A percentile compares a stretch with the other conserved stretches of the same genome.
phyloP scores from a whole-genome alignment of 2,113 vertebrate genomes.

The Motacilla alba region DNA sequence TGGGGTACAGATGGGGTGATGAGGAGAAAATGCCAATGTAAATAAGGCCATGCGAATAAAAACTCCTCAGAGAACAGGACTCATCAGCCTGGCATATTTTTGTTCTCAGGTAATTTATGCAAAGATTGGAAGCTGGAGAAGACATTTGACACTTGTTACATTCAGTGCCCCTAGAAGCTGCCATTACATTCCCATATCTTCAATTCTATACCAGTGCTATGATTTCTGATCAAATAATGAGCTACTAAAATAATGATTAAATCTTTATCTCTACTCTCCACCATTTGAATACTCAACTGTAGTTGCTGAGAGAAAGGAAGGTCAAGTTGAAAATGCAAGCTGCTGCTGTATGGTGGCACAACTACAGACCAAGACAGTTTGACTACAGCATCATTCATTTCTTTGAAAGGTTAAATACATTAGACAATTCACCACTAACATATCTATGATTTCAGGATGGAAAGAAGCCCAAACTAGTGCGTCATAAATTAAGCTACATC shows the following conservation, averaged over 20 bases:
- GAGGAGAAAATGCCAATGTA: conserved; percentile 54
- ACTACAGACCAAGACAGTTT: background rate
- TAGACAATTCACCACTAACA: background rate
- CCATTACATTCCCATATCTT: background rate
- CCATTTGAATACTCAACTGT: background rate
- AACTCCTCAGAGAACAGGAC: conserved; percentile 41
- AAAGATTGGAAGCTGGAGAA: background rate
- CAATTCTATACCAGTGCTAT: background rate
- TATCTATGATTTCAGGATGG: background rate
- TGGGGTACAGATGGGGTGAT: background rate
- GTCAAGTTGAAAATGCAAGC: background rate
- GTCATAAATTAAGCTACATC: background rate
- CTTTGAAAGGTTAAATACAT: background rate
- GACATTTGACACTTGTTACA: background rate
- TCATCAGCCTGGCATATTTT: background rate
- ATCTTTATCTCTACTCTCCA: background rate
- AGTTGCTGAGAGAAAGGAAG: conserved; percentile 12
- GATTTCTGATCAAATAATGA: background rate
- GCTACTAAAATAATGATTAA: background rate
- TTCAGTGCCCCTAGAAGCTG: background rate
- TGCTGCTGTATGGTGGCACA: background rate
- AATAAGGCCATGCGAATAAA: conserved; percentile 77
- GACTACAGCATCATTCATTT: background rate
- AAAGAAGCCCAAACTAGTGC: background rate
- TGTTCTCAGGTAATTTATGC: background rate